Conservation (phyloP, 2,113 vertebrate genomes). For the Muscicapa adusta region DNA sequence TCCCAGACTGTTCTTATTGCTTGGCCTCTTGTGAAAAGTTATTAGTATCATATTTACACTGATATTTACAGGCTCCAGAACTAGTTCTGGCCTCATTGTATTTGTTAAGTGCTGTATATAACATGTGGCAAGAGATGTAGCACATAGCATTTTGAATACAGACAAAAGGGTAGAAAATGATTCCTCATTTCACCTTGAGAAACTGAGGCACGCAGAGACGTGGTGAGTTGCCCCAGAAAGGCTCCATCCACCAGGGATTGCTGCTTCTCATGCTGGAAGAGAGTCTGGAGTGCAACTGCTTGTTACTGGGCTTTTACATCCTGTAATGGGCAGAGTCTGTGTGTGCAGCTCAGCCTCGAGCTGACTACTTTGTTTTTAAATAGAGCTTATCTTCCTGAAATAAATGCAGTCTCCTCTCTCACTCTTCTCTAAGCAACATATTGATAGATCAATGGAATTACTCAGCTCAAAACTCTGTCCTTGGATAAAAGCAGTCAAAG, state of each 20-base stretch:
- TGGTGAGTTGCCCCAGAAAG: not conserved
- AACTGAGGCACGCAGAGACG: not conserved
- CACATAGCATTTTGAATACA: not conserved
- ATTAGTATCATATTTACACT: not conserved
- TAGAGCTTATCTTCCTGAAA: not conserved
- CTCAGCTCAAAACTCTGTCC: slow-evolving; percentile 1
- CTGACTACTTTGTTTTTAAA: not conserved
- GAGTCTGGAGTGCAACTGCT: accelerated
- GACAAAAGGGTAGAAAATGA: not conserved
- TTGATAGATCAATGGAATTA: not conserved
- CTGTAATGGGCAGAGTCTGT: not conserved
- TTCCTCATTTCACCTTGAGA: not conserved
- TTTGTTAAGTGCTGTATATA: not conserved
- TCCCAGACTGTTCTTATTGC: not conserved
- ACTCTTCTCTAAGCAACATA: not conserved
- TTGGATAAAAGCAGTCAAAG: slow-evolving; percentile 11
- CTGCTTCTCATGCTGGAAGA: not conserved
- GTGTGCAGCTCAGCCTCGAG: not conserved
- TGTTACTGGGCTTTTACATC: not conserved
- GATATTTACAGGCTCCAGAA: not conserved
- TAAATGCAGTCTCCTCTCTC: not conserved
- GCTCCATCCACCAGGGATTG: not conserved
- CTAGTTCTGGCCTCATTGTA: not conserved
- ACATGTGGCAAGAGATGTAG: accelerated
- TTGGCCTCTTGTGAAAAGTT: not conserved